Evolutionary conservation across 2,797 vertebrate genomes (phyloP), one percentile per base, ranked within the genome.

Genomic region (Dicrostonyx torquatus): DNA sequence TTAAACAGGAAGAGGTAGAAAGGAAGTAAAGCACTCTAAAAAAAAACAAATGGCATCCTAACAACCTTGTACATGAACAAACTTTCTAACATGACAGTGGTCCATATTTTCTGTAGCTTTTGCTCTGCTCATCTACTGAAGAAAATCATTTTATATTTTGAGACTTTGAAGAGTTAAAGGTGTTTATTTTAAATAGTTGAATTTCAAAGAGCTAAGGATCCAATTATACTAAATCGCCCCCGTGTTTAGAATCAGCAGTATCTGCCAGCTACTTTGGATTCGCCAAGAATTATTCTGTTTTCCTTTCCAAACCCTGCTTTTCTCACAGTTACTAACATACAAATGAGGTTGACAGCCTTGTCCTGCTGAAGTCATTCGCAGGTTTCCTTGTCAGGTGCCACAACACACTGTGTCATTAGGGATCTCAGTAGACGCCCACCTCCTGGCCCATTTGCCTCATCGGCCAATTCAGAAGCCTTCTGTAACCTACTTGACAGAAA

Each of bases 161-260:
- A 97, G n/a, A 87, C 18, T 91, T 89, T 68, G 53, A 85, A 95
- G n/a, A 93, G 96, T 93, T 91, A 85, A 85, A 89, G 92, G 8
- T 12, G 55, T 22, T 58, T 58, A 58, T 87, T 11, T 45, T 15
- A 90, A 64, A 91, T 92, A 76, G 45, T 72, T 91, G 48, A 62
- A 93, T 90, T 43, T 96, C 90, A 94, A 93, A 90, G 58, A 92
- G 84, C 58, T 76, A 43, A 80, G 10, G 14, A 53, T 64, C 79
- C 55, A n/a, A 14, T 94, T 92, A 77, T 68, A 17, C 66, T 80
- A 53, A 93, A 40, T 60, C 93, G 10, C n/a, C n/a, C 17, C 31
- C 84, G 24, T n/a, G 87, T 94, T 94, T 92, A 40, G 60, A 62
- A 50, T 62, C 62, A 31, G 5, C 40, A 31, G 0, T 78, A 26